A percentile compares a stretch with the other conserved stretches of the same genome.
Evolutionary conservation across 2,797 vertebrate genomes (phyloP).

Genomic region (Galaxias olidus): DNA sequence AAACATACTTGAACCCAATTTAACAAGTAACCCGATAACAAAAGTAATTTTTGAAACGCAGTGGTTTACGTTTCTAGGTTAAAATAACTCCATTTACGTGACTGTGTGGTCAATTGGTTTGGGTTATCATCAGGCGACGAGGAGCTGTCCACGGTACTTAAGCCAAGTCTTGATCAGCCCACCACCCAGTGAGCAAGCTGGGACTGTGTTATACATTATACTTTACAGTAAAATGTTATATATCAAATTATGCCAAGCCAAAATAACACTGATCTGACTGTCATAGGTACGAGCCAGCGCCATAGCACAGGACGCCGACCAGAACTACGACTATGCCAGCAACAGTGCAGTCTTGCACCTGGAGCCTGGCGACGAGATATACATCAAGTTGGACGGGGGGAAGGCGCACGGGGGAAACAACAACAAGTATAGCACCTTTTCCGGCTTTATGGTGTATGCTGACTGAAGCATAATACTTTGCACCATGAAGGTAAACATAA

Average conservation of each 20-base stretch:
- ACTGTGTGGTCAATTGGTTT: slow-evolving; percentile 58
- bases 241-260: not conserved
- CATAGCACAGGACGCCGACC: slow-evolving; percentile 96
- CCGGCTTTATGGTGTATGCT: slow-evolving; percentile 98
- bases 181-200: too few relatives aligned
- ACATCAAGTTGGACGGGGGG: slow-evolving; percentile 96
- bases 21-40: too few relatives aligned
- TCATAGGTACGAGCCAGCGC: slow-evolving; percentile 93
- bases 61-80: too few relatives aligned
- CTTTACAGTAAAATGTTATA: not conserved
- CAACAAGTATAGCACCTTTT: slow-evolving; percentile 99
- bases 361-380: slow-evolving; percentile 96
- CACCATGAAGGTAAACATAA: not conserved
- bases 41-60: too few relatives aligned
- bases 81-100: too few relatives aligned
- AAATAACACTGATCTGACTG: not conserved
- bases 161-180: slow-evolving; percentile 17
- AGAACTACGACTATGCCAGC: slow-evolving; percentile 99
- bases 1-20: too few relatives aligned
- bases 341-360: slow-evolving; percentile 96
- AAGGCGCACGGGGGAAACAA: slow-evolving; percentile 99
- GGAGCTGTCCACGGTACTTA: slow-evolving; percentile 39
- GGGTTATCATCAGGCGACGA: too few relatives aligned
- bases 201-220: not conserved
- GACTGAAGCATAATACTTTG: slow-evolving; percentile 76